Evolutionary conservation across 2,888 invertebrate species (phyloP).

Genomic region (Xanthorhoe designata): DNA sequence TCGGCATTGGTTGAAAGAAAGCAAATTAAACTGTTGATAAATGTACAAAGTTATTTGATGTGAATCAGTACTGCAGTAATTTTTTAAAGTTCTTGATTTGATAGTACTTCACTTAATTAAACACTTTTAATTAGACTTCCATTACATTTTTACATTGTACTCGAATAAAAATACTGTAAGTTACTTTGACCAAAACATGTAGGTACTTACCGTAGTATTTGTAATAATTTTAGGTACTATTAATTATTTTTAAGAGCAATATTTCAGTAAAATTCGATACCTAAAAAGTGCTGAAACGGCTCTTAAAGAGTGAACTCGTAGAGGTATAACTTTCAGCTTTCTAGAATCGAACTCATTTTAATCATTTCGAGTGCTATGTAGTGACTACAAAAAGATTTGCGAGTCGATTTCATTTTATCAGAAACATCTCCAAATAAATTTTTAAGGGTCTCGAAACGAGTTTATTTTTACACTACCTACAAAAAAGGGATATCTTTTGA

Average conservation of each 20-base stretch:
- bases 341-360: neutral
- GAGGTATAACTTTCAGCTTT: neutral
- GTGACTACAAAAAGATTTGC: slow-evolving; percentile 14
- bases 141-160: no score
- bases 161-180: no score
- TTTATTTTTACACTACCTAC: slow-evolving; percentile 34
- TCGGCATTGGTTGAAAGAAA: no score
- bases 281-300: neutral
- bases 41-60: no score
- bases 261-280: neutral
- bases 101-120: no score
- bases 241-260: neutral
- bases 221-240: no score
- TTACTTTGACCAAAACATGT: no score
- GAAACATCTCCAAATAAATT: slow-evolving; percentile 28
- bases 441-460: slow-evolving; percentile 30
- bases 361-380: slow-evolving; percentile 20
- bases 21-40: no score
- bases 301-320: neutral
- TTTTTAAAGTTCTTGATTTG: no score
- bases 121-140: no score
- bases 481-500: slow-evolving; percentile 41
- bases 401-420: slow-evolving; percentile 29
- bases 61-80: no score
- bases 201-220: no score